Percentiles rank a stretch among this genome's conserved stretches.
phyloP scores from a whole-genome alignment of 2,888 invertebrate species.

The Bombylius major region DNA sequence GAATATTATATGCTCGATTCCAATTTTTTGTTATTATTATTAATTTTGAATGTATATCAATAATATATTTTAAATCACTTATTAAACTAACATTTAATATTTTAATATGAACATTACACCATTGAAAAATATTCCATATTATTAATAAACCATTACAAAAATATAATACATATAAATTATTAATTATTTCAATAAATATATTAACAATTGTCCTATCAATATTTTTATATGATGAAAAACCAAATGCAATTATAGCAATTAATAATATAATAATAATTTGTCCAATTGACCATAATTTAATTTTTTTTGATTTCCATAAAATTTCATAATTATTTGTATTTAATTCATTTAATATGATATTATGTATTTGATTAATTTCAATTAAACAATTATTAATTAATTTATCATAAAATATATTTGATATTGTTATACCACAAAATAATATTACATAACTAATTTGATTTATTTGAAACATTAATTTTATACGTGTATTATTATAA shows the following conservation, averaged over 20 bases:
- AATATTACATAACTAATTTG: background rate
- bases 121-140: background rate
- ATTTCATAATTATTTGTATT: background rate
- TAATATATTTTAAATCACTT: background rate
- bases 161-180: slow-evolving; percentile 1
- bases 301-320: background rate
- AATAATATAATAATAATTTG: background rate
- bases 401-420: background rate
- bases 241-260: background rate
- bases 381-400: background rate
- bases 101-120: background rate
- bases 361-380: background rate
- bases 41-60: background rate
- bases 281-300: background rate
- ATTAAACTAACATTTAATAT: background rate
- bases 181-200: background rate
- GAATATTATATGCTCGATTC: background rate
- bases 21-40: background rate
- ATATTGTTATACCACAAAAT: slow-evolving; percentile 1
- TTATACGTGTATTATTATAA: background rate
- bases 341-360: background rate
- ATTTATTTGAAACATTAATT: slow-evolving; percentile 1
- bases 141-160: slow-evolving; percentile 3
- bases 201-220: background rate
- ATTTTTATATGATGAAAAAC: background rate